These are phyloP conservation scores for Arothron firmamentum DNA, from an alignment of 2,113 vertebrate genomes.

Conservation along the genomic window DNA sequence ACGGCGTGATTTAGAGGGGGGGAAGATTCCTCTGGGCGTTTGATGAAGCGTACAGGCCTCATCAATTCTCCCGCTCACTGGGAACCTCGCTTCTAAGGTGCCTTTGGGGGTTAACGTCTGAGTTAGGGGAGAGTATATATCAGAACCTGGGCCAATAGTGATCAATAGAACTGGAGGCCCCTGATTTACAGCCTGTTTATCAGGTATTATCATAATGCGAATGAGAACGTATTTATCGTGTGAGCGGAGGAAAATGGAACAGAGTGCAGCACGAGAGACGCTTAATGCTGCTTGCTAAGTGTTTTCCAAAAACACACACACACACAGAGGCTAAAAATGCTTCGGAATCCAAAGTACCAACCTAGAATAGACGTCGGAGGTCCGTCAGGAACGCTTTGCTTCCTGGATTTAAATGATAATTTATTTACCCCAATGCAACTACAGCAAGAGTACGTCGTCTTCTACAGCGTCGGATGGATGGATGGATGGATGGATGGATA, in stretches of 20 bases:
- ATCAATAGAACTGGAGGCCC: constrained; percentile 52
- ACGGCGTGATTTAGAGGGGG: constrained; percentile 19
- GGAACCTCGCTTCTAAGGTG: constrained; percentile 50
- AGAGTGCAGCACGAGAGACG: too few relatives aligned
- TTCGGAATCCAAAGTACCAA: constrained; percentile 33
- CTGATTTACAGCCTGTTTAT: constrained; percentile 13
- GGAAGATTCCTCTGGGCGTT: constrained; percentile 32
- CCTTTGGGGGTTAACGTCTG: constrained; percentile 45
- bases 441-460: too few relatives aligned
- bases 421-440: too few relatives aligned
- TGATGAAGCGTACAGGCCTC: constrained; percentile 25
- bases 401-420: too few relatives aligned
- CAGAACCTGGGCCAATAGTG: constrained; percentile 53
- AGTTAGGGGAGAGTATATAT: constrained; percentile 42
- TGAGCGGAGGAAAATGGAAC: too few relatives aligned
- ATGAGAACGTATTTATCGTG: too few relatives aligned
- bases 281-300: too few relatives aligned
- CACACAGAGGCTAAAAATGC: constrained; percentile 17
- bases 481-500: too few relatives aligned
- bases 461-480: too few relatives aligned
- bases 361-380: constrained; percentile 3
- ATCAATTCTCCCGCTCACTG: constrained; percentile 40
- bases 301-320: too few relatives aligned
- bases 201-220: too few relatives aligned
- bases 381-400: too few relatives aligned